Evolutionary conservation across 2,797 vertebrate genomes (phyloP).

Genomic region (Danio choprae): DNA sequence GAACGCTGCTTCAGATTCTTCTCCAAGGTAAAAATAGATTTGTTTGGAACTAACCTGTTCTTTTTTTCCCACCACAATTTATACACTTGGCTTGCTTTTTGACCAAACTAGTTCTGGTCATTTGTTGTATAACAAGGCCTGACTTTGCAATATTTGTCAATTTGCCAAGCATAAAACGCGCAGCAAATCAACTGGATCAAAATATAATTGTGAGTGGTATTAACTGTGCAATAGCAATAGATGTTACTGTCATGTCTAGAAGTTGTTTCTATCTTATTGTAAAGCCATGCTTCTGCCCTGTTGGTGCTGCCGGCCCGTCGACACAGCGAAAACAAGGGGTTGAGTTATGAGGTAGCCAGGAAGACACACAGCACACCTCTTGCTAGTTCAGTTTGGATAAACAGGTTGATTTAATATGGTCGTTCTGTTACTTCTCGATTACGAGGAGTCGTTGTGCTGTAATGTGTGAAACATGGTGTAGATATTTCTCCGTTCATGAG

Average conservation of each 20-base stretch:
- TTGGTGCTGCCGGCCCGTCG: constrained; percentile 39
- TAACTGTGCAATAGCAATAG: constrained; percentile 49
- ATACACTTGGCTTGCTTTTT: constrained; percentile 23
- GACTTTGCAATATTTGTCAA: constrained; percentile 31
- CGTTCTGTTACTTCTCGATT: neutral
- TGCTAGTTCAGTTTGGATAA: constrained; percentile 3
- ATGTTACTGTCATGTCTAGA: constrained; percentile 36
- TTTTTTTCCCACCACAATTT: neutral
- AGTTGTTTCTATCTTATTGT: constrained; percentile 31
- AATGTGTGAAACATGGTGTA: constrained; percentile 25
- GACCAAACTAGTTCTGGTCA: constrained; percentile 17
- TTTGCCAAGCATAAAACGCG: constrained; percentile 22
- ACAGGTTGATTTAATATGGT: constrained; percentile 20
- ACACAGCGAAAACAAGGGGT: neutral
- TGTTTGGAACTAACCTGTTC: neutral
- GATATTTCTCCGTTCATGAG: constrained; percentile 11
- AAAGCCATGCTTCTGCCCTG: constrained; percentile 42
- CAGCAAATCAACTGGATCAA: constrained; percentile 27
- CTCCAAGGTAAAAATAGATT: constrained; percentile 11
- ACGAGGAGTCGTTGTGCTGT: constrained; percentile 18
- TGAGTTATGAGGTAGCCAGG: neutral
- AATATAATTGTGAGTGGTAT: constrained; percentile 39
- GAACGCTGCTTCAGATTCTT: constrained; percentile 27
- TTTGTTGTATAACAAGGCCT: constrained; percentile 31
- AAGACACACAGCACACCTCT: constrained; percentile 9